phyloP scores from a whole-genome alignment of 2,113 vertebrate species.

The Anguilla japonica region DNA sequence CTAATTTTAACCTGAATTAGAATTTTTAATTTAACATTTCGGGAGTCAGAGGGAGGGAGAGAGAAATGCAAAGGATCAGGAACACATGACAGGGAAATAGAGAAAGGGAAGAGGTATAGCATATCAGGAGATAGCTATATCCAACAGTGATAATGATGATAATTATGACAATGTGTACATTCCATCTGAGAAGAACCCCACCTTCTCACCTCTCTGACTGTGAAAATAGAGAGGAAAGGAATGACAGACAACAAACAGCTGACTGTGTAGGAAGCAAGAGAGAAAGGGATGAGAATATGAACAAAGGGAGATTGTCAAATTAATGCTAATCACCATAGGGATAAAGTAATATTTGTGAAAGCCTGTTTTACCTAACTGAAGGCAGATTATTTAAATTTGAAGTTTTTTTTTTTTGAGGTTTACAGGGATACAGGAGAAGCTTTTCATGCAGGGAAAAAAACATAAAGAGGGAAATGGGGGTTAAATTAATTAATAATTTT shows the following conservation, averaged over 20 bases:
- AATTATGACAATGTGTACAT: not conserved
- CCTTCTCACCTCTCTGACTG: slow-evolving; percentile 35
- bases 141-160: not conserved
- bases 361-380: not conserved
- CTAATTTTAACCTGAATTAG: not conserved
- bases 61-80: not conserved
- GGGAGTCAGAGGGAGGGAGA: not conserved
- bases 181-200: not conserved
- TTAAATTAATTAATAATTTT: too few species aligned
- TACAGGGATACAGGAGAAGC: not conserved
- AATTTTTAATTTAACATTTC: not conserved
- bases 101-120: not conserved
- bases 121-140: not conserved
- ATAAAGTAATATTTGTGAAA: not conserved
- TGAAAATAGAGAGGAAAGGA: slow-evolving; percentile 16
- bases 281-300: not conserved
- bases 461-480: too few species aligned
- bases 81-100: not conserved
- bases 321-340: not conserved
- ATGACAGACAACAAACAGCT: not conserved
- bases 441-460: not conserved
- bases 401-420: not conserved
- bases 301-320: not conserved
- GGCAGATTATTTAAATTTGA: not conserved
- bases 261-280: not conserved